These are phyloP conservation scores for Troides helena DNA, from an alignment of 2,888 invertebrate species.

Conservation along the genomic window DNA sequence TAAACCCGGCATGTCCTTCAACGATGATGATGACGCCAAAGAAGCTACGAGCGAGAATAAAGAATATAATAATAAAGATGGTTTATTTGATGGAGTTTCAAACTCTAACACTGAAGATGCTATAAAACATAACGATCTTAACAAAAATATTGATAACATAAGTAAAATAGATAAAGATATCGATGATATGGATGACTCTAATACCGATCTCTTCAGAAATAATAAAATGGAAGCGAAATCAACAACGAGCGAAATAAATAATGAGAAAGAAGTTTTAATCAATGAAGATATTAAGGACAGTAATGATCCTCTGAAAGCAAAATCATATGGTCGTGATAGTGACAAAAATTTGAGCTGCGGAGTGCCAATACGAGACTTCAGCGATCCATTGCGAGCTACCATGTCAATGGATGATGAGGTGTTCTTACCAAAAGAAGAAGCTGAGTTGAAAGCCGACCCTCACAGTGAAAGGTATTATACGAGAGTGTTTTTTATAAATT, in stretches of 20 bases:
- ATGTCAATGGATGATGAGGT: constrained; percentile 71
- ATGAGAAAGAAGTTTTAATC: constrained; percentile 18
- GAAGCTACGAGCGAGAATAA: constrained; percentile 1
- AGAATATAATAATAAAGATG: constrained; percentile 4
- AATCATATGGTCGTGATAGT: constrained; percentile 54
- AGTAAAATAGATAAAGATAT: constrained; percentile 1
- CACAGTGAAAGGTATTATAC: constrained; percentile 60
- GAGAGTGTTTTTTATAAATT: no score
- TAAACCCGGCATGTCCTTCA: constrained; percentile 66
- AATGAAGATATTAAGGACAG: constrained; percentile 30
- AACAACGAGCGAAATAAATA: constrained; percentile 27
- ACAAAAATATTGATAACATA: constrained; percentile 5
- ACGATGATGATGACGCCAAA: constrained; percentile 46
- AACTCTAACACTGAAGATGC: constrained; percentile 4
- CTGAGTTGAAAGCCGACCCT: constrained; percentile 60
- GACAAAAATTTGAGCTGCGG: constrained; percentile 70
- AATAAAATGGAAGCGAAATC: constrained; percentile 28
- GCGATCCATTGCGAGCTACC: constrained; percentile 88
- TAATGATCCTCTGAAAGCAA: constrained; percentile 52
- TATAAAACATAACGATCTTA: neutral
- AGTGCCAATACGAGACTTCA: constrained; percentile 85
- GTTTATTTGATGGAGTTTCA: constrained; percentile 8
- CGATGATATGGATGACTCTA: constrained; percentile 27
- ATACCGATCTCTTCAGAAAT: constrained; percentile 20
- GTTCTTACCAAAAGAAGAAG: constrained; percentile 68